Base-by-base conservation (phyloP, 2,797 vertebrate genomes). In the Sphenodon punctatus region DNA sequence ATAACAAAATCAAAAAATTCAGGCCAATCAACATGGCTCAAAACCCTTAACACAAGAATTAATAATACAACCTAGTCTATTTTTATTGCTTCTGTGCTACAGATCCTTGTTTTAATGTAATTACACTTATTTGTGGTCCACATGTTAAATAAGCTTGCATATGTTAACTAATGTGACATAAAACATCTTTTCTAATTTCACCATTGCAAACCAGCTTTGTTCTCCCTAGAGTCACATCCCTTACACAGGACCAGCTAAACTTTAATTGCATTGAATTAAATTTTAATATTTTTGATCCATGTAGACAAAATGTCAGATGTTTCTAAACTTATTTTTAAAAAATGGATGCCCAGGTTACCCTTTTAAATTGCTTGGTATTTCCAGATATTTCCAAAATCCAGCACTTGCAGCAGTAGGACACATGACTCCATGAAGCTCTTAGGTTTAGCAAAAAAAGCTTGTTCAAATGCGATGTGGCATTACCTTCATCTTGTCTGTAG, bases 1-100 rank as follows among this genome's bases (percentile, higher is more conserved):
- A 98, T 98, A 98, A 98, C 97, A 97, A 97, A 99, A 98, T 97
- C 94, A 97, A 96, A 96, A 97, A 97, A 97, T 97, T 97, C 97
- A 98, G 97, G 96, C 97, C 97, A 98, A 98, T 99, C 97, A 98
- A 97, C 96, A 97, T 96, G 96, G 97, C 97, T 97, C 96, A 97
- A 98, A 98, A 98, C 97, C 96, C 97, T 98, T 97, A 96, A 97
- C 97, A 97, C 95, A 96, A 97, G 97, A 98, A 99, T 98, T 98
- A 98, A 99, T 99, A 98, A 99, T 97, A 98, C 97, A 98, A 97
- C 97, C 94, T 95, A 95, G 93, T 96, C 95, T 97, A 97, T 97
- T 97, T 97, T 97, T 96, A 96, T 97, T 97, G 97, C 96, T 96
- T 97, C 96, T 95, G 95, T 85, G 95, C 96, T 97, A 96, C 96